A percentile compares a stretch with the other conserved stretches of the same genome.
These are phyloP conservation scores for Gambusia yucatana DNA, from an alignment of 2,797 vertebrate species.

Conservation along the genomic window DNA sequence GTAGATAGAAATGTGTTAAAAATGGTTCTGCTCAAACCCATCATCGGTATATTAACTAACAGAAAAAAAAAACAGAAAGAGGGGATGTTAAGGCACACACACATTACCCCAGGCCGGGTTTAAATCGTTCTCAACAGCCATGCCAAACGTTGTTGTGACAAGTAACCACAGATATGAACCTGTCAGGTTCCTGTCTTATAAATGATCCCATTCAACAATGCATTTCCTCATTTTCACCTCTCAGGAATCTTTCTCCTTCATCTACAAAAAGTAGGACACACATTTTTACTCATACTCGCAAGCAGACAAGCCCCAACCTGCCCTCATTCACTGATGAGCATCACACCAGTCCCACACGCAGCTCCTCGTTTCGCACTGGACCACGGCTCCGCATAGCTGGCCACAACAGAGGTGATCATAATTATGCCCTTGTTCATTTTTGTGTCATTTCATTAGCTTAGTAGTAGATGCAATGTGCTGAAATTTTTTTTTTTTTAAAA, in stretches of 20 bases:
- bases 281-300: constrained; percentile 28
- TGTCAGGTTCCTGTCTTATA: neutral
- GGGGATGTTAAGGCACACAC: neutral
- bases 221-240: constrained; percentile 18
- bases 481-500: neutral
- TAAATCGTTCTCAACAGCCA: neutral
- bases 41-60: neutral
- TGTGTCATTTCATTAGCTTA: neutral
- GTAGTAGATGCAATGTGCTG: neutral
- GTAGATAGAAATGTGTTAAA: neutral
- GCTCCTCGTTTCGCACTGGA: constrained; percentile 9
- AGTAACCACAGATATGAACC: neutral
- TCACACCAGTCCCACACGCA: constrained; percentile 19
- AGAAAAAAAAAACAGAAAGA: neutral
- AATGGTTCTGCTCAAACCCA: neutral
- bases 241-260: constrained; percentile 32
- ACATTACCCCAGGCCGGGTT: neutral
- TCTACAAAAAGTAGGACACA: constrained; percentile 18
- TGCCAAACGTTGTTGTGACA: constrained; percentile 2
- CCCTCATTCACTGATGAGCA: constrained; percentile 43
- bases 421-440: neutral
- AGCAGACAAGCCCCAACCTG: constrained; percentile 51
- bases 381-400: neutral
- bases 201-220: neutral
- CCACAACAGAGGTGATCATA: neutral